Evolutionary conservation across 2,797 vertebrate genomes (phyloP).

Genomic region (Orestias chungarensis): DNA sequence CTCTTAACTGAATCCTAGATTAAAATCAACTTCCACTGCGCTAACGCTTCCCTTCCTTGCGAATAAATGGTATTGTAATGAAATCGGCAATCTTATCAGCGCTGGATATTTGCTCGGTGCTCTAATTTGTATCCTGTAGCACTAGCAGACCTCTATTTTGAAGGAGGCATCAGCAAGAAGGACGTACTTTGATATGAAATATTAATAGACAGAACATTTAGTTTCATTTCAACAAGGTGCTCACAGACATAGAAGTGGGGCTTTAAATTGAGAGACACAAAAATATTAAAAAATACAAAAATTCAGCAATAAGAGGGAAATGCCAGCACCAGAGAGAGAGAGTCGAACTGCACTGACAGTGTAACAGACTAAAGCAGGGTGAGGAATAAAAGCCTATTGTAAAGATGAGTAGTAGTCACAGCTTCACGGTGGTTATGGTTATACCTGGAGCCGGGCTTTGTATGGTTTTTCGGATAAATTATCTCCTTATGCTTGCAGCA

Average conservation of each 20-base stretch:
- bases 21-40: slow-evolving; percentile 33
- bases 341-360: slow-evolving; percentile 35
- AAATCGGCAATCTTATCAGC: slow-evolving; percentile 47
- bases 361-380: slow-evolving; percentile 44
- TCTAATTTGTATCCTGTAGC: slow-evolving; percentile 46
- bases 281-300: slow-evolving; percentile 16
- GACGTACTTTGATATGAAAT: slow-evolving; percentile 72
- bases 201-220: slow-evolving; percentile 69
- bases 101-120: slow-evolving; percentile 31
- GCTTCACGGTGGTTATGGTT: slow-evolving; percentile 39
- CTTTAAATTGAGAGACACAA: slow-evolving; percentile 22
- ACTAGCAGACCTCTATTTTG: slow-evolving; percentile 28
- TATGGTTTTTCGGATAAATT: slow-evolving; percentile 41
- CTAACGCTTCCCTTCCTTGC: slow-evolving; percentile 23
- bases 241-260: slow-evolving; percentile 44
- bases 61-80: slow-evolving; percentile 46
- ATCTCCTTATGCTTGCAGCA: not conserved
- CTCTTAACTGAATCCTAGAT: slow-evolving; percentile 31
- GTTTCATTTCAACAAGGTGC: slow-evolving; percentile 67
- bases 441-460: slow-evolving; percentile 30
- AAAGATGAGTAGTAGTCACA: slow-evolving; percentile 22
- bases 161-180: slow-evolving; percentile 39
- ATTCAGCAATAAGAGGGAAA: slow-evolving; percentile 33
- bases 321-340: slow-evolving; percentile 17
- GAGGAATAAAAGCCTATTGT: slow-evolving; percentile 50